Evolutionary conservation across 2,113 vertebrate genomes (phyloP), one percentile per base, ranked within the genome.

Genomic region (Scopus umbretta): DNA sequence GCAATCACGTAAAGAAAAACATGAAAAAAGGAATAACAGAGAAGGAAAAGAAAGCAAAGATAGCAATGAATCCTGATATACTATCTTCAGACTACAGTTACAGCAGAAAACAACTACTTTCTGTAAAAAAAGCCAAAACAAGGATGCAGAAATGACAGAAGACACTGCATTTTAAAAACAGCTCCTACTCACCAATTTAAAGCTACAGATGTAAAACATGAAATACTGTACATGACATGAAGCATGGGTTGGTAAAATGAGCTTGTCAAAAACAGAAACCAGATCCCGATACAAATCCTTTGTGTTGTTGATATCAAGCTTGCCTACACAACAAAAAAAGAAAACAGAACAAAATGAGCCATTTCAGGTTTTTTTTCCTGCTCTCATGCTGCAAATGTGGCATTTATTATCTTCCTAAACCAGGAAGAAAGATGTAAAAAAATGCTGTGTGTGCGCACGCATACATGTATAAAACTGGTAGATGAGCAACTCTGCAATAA

Each of bases 121-220:
- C 18, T 47, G 7, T 17, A 29, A n/a, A 75, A 32, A 43, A 49
- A 61, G 15, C 0, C 19, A 47, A 78, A 89, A 25, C 11, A 55
- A 73, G 13, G 20, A 70, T 47, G 63, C 32, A 94, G 43, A 84
- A 78, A 78, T 40, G 6, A 68, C 22, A 91, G 4, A 83, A 53
- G 27, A 62, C 2, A 3, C 6, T 26, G 12, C 20, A 58, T 25
- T 61, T 59, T 43, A 61, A 72, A 86, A 73, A 5, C 19, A 21
- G 25, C 3, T 91, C 66, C 38, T 88, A 99, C 99, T 98, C 91
- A 99, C 99, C 99, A 99, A 83, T 96, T 98, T 99, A 98, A 99
- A 99, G 98, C 99, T 99, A 96, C 99, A 99, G 92, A 99, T 98
- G 97, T 99, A 99, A 90, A 99, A 99, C 92, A 99, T 97, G 76